Evolutionary conservation across 2,797 vertebrate species (phyloP).

Genomic region (Toxotes lorentzi): DNA sequence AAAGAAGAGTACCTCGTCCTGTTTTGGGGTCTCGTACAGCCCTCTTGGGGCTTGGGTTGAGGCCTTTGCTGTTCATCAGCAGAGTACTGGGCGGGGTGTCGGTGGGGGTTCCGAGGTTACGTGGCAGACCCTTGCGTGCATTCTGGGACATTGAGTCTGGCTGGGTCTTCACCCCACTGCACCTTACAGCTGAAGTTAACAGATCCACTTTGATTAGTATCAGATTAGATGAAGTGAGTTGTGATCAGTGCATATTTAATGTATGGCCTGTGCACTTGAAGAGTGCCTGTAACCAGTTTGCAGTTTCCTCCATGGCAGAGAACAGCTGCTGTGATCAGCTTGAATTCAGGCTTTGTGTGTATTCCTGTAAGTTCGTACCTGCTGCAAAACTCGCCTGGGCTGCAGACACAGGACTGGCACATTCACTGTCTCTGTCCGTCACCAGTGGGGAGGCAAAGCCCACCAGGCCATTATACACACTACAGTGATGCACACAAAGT

Average conservation of each 20-base stretch:
- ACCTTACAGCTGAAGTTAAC: constrained; percentile 89
- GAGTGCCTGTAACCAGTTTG: background rate
- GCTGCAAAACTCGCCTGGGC: constrained; percentile 94
- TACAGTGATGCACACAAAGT: constrained; percentile 61
- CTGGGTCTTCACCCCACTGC: constrained; percentile 95
- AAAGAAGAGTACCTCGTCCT: constrained; percentile 90
- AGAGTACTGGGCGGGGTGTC: constrained; percentile 94
- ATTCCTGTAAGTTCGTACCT: constrained; percentile 82
- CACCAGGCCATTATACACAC: constrained; percentile 97
- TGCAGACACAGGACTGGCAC: constrained; percentile 90
- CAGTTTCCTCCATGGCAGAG: background rate
- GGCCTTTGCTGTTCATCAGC: constrained; percentile 90
- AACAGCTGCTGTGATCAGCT: too few relatives aligned
- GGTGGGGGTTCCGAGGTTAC: constrained; percentile 93
- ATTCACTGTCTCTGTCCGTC: constrained; percentile 93
- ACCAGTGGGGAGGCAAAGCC: constrained; percentile 97
- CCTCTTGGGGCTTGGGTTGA: constrained; percentile 97
- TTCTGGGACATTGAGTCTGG: constrained; percentile 99
- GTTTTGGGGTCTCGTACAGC: constrained; percentile 97
- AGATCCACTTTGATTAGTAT: background rate
- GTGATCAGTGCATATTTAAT: background rate
- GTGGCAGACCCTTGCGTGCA: constrained; percentile 91
- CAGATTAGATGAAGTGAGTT: background rate
- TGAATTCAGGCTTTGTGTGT: background rate
- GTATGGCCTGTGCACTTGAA: too few relatives aligned